phyloP scores from a whole-genome alignment of 2,888 invertebrate species.

The Seladonia tumulorum region DNA sequence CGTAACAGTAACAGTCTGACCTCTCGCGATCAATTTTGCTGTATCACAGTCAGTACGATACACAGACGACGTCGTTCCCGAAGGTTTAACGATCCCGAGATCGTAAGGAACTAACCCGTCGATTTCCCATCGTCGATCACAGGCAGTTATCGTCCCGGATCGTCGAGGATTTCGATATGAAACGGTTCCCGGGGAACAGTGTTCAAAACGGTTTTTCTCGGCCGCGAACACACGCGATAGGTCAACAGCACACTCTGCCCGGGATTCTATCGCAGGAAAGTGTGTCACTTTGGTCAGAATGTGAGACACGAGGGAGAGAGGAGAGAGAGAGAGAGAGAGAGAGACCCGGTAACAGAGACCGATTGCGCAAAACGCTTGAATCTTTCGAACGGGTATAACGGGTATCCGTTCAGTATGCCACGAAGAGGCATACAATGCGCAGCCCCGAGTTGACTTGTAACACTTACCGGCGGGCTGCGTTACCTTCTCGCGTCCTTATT shows the following conservation, averaged over 20 bases:
- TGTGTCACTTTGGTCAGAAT: conserved; percentile 69
- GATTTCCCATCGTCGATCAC: background rate
- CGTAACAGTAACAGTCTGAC: background rate
- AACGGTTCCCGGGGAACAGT: background rate
- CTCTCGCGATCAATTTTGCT: background rate
- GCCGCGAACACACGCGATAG: conserved; percentile 44
- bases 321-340: conserved; percentile 4
- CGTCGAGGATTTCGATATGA: background rate
- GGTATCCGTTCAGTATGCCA: conserved; percentile 57
- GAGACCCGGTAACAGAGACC: conserved; percentile 39
- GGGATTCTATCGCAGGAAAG: conserved; percentile 66
- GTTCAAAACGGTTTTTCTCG: background rate
- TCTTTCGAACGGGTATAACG: conserved; percentile 64
- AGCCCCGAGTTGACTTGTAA: conserved; percentile 39
- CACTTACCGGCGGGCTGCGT: conserved; percentile 44
- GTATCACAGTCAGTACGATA: too few relatives aligned
- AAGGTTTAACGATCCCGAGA: background rate
- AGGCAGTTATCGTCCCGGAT: background rate
- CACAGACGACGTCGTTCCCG: background rate
- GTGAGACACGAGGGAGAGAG: background rate
- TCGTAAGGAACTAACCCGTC: background rate
- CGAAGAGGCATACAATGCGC: conserved; percentile 52
- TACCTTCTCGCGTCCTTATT: conserved; percentile 35
- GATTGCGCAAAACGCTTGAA: conserved; percentile 70
- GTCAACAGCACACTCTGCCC: conserved; percentile 47